phyloP scores from a whole-genome alignment of 35 echinoderm and acorn worm species.

The Holothuria glaberrima region DNA sequence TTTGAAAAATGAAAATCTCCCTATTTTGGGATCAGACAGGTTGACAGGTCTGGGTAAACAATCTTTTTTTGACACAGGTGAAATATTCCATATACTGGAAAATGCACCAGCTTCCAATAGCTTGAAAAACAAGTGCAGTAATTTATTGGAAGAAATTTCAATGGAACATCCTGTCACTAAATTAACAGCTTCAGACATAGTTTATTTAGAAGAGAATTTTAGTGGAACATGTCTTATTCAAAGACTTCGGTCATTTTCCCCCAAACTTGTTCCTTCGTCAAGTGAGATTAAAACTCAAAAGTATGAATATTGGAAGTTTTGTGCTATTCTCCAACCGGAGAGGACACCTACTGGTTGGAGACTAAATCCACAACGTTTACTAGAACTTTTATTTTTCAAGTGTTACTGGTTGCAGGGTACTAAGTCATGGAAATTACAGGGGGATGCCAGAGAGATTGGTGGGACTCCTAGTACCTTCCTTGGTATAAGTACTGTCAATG shows the following conservation, averaged over 20 bases:
- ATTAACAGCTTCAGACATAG: background rate
- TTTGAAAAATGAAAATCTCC: too few relatives aligned
- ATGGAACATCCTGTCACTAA: background rate
- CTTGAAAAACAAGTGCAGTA: background rate
- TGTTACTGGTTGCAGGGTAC: conserved; percentile 15
- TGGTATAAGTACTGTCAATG: conserved; percentile 42
- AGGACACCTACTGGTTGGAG: too few relatives aligned
- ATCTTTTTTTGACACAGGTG: background rate
- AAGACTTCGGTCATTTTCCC: background rate
- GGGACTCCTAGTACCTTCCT: conserved; percentile 47
- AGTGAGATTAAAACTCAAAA: background rate
- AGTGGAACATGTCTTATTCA: background rate
- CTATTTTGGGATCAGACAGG: too few relatives aligned
- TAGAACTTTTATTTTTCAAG: too few relatives aligned
- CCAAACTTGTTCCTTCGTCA: background rate
- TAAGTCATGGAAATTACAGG: conserved; percentile 23
- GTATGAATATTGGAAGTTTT: background rate
- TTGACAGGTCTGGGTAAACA: too few relatives aligned
- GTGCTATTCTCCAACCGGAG: too few relatives aligned
- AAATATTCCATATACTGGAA: background rate
- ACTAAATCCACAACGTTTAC: too few relatives aligned
- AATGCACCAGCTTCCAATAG: background rate
- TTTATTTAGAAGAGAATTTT: conserved; percentile 22
- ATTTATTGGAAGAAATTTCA: background rate
- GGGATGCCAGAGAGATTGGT: conserved; percentile 73